These are phyloP conservation scores for Hofmannophila pseudospretella DNA, from an alignment of 2,888 invertebrate genomes.

Conservation along the genomic window DNA sequence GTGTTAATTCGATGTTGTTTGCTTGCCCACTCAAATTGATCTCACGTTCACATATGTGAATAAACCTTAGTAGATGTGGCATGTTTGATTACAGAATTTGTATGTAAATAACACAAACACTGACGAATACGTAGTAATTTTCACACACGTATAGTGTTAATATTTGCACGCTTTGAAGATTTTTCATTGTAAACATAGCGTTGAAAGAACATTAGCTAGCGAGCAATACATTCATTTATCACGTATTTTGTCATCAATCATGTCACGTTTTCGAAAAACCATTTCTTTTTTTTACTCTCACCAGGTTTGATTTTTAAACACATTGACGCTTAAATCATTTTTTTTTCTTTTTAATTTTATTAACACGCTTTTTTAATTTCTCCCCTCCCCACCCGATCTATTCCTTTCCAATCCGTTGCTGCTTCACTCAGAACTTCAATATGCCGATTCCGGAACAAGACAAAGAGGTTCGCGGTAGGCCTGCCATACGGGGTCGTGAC, in stretches of 20 bases:
- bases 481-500: slow-evolving; percentile 46
- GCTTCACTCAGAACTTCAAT: slow-evolving; percentile 71
- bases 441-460: slow-evolving; percentile 59
- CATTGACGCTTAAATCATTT: slow-evolving; percentile 52
- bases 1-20: slow-evolving; percentile 40
- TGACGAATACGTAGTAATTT: slow-evolving; percentile 14
- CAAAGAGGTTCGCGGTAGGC: slow-evolving; percentile 28
- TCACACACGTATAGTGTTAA: slow-evolving; percentile 20
- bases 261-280: slow-evolving; percentile 17
- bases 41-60: slow-evolving; percentile 25
- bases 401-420: slow-evolving; percentile 56
- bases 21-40: slow-evolving; percentile 32
- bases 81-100: slow-evolving; percentile 59
- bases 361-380: slow-evolving; percentile 79
- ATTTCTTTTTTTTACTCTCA: slow-evolving; percentile 25
- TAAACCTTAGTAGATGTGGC: slow-evolving; percentile 38
- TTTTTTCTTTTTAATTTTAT: slow-evolving; percentile 64
- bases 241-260: slow-evolving; percentile 15
- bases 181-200: slow-evolving; percentile 1
- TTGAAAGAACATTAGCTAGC: slow-evolving; percentile 6
- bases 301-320: slow-evolving; percentile 31
- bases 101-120: slow-evolving; percentile 32
- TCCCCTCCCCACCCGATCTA: slow-evolving; percentile 57
- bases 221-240: slow-evolving; percentile 3
- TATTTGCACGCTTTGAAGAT: slow-evolving; percentile 30